Percentiles rank a stretch among this genome's conserved stretches.
Conservation (phyloP, 2,888 invertebrate genomes). For the Clanis bilineata region DNA sequence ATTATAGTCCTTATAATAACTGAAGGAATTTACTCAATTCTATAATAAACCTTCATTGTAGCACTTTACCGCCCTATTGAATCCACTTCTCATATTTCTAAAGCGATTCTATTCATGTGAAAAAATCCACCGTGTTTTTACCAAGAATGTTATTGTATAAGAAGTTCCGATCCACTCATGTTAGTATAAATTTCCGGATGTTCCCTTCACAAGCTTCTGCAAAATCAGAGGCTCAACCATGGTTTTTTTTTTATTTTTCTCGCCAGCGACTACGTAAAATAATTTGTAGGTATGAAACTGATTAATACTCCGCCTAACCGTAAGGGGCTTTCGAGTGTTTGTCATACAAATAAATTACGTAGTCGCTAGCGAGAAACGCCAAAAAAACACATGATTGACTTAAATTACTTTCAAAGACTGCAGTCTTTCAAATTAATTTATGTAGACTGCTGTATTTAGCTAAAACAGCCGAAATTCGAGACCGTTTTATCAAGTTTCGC, state of each 20-base stretch:
- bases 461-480: conserved; percentile 4
- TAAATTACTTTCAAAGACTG: no score
- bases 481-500: neutral
- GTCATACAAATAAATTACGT: no score
- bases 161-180: neutral
- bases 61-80: neutral
- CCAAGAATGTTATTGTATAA: neutral
- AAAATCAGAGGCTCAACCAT: no score
- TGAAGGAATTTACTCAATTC: neutral
- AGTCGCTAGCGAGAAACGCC: no score
- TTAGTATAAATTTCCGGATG: neutral
- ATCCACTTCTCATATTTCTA: neutral
- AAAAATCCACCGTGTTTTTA: neutral
- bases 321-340: no score
- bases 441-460: neutral
- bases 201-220: neutral
- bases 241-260: no score
- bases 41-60: neutral
- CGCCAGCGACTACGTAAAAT: no score
- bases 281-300: no score
- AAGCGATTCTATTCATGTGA: neutral
- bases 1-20: neutral
- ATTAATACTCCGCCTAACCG: no score
- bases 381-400: no score
- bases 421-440: conserved; percentile 1